Base-by-base conservation (phyloP, 2,797 vertebrate genomes). In the Coregonus sp. region DNA sequence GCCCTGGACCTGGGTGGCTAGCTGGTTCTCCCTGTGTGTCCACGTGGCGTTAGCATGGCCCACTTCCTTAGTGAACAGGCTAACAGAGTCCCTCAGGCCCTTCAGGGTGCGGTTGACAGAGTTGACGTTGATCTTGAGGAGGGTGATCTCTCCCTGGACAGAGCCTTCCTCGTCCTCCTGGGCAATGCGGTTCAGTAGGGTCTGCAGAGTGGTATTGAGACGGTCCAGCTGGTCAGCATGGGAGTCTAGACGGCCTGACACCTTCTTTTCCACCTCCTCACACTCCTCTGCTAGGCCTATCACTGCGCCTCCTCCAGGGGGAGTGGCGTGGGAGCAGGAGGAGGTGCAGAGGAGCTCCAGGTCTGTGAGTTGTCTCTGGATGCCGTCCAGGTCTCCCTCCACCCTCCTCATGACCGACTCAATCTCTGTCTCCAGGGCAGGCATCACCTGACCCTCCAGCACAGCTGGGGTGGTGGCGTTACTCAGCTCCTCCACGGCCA, bases 41-140 rank as follows among this genome's bases (percentile, higher is more conserved):
- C 96, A 95, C 0, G 95, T 96, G 1, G 94, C 90, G 80, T 99
- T 99, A 73, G 94, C 93, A 0, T 96, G 95, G 0, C 93, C 90
- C 82, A 99, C 86, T 0, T 97, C 95, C 66, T 94, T 94, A 0
- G 96, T 92, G 70, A 97, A 97, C 80, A 94, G 94, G 71, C 89
- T 95, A 50, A 99, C 94, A 0, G 98, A 98, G 90, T 99, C 96
- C 29, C 95, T 96, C 12, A 99, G 94, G 40, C 97, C 98, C 0
- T 97, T 98, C 78, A 99, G 90, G 0, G 97, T 97, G 80, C 95
- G 97, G 90, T 97, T 99, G 37, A 99, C 92, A 0, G 96, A 97
- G 89, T 98, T 97, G 78, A 99, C 93, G 81, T 98, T 99, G 86
- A 99, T 96, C 91, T 99, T 99, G 2, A 99, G 93, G 70, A 99